Percentiles rank a stretch among this genome's conserved stretches.
These are phyloP conservation scores for Sciaenops ocellatus DNA, from an alignment of 2,797 vertebrate species.

Conservation along the genomic window DNA sequence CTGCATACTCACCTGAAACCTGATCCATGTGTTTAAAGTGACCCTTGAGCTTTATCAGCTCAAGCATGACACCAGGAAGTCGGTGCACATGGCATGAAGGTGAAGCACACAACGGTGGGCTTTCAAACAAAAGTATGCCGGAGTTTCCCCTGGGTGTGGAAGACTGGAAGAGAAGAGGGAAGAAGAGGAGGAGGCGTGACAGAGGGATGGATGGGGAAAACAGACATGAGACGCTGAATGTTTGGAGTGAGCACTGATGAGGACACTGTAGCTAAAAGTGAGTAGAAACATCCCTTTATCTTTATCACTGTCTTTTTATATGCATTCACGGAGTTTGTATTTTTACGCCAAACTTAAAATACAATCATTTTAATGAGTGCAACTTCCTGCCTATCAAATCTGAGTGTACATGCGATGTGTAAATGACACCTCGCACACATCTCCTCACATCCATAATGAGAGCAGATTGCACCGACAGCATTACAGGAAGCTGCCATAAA, in stretches of 20 bases:
- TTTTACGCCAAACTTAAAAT: neutral
- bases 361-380: slow-evolving; percentile 19
- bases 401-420: slow-evolving; percentile 4
- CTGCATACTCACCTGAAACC: slow-evolving; percentile 15
- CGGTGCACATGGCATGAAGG: neutral
- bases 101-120: slow-evolving; percentile 15
- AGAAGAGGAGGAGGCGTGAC: slow-evolving; percentile 34
- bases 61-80: slow-evolving; percentile 47
- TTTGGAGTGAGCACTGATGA: slow-evolving; percentile 31
- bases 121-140: slow-evolving; percentile 12
- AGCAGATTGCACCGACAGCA: slow-evolving; percentile 53
- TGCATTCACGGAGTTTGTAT: neutral
- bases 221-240: slow-evolving; percentile 18
- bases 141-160: slow-evolving; percentile 51
- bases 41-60: slow-evolving; percentile 33
- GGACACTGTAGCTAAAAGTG: slow-evolving; percentile 43
- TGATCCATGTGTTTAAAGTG: slow-evolving; percentile 8
- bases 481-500: slow-evolving; percentile 46
- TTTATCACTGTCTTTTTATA: neutral
- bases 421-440: slow-evolving; percentile 35
- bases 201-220: slow-evolving; percentile 24
- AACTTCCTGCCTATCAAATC: slow-evolving; percentile 15
- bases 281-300: slow-evolving; percentile 41
- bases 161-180: neutral
- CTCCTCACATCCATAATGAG: slow-evolving; percentile 56